A percentile compares a stretch with the other conserved stretches of the same genome.
phyloP scores from a whole-genome alignment of 2,888 invertebrate genomes.

The Eupithecia inturbata region DNA sequence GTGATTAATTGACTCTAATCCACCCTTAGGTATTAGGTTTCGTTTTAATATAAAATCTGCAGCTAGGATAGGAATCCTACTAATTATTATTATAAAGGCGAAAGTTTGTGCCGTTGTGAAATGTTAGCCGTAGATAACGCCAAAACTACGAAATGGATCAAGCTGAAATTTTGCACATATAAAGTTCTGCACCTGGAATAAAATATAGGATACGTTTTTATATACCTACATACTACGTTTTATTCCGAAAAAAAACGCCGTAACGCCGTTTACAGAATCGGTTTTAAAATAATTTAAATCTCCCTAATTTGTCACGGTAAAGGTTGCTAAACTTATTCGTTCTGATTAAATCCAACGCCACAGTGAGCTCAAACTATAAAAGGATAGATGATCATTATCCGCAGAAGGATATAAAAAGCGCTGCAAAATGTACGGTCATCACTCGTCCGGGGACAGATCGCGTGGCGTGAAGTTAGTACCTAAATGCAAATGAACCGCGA shows the following conservation, averaged over 20 bases:
- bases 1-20: too few relatives aligned
- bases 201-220: too few relatives aligned
- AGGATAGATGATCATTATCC: constrained; percentile 33
- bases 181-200: too few relatives aligned
- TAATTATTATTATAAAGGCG: not conserved
- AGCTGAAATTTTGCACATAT: not conserved
- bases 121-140: not conserved
- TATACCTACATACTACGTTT: not conserved
- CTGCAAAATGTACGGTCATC: constrained; percentile 42
- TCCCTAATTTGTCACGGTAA: not conserved
- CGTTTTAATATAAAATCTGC: too few relatives aligned
- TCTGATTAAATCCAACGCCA: not conserved
- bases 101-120: not conserved
- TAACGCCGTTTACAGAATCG: not conserved
- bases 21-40: too few relatives aligned
- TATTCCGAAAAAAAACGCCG: not conserved
- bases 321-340: not conserved
- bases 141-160: not conserved
- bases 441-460: constrained; percentile 42
- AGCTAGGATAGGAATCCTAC: too few relatives aligned
- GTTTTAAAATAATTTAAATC: not conserved
- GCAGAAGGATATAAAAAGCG: constrained; percentile 35
- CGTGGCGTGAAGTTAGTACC: constrained; percentile 35
- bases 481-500: constrained; percentile 36
- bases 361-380: constrained; percentile 2